Percentiles rank a stretch among this genome's conserved stretches.
Evolutionary conservation across 2,888 invertebrate species (phyloP).

Genomic region (Eledona agricola): DNA sequence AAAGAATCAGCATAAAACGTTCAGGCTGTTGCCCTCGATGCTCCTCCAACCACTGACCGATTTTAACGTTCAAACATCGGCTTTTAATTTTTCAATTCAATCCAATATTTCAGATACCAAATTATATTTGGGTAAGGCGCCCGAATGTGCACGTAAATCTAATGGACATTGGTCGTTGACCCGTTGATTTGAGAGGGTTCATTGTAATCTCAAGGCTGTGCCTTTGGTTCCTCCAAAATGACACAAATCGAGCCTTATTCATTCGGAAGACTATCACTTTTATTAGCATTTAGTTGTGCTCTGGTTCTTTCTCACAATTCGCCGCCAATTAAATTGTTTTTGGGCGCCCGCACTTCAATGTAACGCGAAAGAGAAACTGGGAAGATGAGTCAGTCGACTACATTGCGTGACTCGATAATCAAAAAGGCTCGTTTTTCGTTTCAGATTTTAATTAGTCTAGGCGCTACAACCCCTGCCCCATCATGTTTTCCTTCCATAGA

Average conservation of each 20-base stretch:
- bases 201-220: constrained; percentile 36
- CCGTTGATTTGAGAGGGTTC: constrained; percentile 33
- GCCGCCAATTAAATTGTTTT: constrained; percentile 4
- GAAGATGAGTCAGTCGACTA: constrained; percentile 6
- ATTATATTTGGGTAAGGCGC: background rate
- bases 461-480: constrained; percentile 49
- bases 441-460: constrained; percentile 53
- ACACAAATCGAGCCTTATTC: background rate
- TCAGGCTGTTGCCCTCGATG: too few species aligned
- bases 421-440: constrained; percentile 42
- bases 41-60: too few species aligned
- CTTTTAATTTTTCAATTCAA: too few species aligned
- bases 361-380: constrained; percentile 22
- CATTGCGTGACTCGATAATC: background rate
- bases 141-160: constrained; percentile 9
- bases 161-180: constrained; percentile 29
- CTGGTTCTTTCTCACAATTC: constrained; percentile 4
- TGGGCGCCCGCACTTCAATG: constrained; percentile 6
- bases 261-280: background rate
- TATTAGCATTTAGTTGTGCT: constrained; percentile 20
- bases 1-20: too few species aligned
- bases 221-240: too few species aligned
- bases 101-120: too few species aligned
- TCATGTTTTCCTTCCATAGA: constrained; percentile 87
- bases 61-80: too few species aligned